Evolutionary conservation across 2,888 invertebrate species (phyloP).

Genomic region (Nomada ferruginata): DNA sequence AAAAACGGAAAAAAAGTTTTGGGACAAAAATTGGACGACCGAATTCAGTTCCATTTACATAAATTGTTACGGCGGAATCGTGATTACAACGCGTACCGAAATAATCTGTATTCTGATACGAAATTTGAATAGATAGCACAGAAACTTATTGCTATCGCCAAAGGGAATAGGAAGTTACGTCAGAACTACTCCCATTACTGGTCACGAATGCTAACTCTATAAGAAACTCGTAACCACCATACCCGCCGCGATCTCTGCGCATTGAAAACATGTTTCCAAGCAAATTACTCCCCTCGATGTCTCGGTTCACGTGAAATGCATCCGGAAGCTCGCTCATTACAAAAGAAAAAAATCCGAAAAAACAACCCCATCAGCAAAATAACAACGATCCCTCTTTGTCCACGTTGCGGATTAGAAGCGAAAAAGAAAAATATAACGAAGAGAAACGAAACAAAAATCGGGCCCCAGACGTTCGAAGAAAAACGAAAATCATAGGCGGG

Average conservation of each 20-base stretch:
- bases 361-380: background rate
- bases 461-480: conserved; percentile 15
- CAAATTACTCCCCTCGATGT: background rate
- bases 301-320: background rate
- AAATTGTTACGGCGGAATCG: background rate
- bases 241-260: conserved; percentile 19
- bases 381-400: background rate
- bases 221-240: conserved; percentile 34
- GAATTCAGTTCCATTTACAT: no score
- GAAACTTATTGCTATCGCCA: conserved; percentile 1
- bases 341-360: no score
- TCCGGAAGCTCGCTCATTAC: conserved; percentile 14
- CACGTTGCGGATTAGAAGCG: background rate
- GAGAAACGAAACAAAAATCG: background rate
- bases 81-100: background rate
- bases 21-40: no score
- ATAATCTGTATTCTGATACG: background rate
- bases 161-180: conserved; percentile 1
- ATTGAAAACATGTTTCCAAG: background rate
- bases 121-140: background rate
- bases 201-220: background rate
- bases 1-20: no score
- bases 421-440: background rate
- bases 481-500: conserved; percentile 37
- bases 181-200: background rate